Base-by-base conservation (phyloP, 1,140 invertebrate genomes). In the Ditylenchus dipsaci region DNA sequence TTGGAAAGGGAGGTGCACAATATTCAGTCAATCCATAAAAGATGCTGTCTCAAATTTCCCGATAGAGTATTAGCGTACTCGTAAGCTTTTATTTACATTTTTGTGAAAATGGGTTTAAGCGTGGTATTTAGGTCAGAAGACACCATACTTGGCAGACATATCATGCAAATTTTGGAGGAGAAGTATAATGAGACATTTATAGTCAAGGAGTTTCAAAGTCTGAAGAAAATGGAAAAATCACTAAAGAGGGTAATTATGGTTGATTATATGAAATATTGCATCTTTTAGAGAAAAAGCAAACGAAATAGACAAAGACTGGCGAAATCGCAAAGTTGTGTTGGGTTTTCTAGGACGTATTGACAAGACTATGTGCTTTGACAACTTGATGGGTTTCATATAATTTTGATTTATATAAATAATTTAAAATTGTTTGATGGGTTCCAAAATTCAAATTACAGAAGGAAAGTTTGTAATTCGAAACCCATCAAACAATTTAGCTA, bases 1-100 rank as follows among this genome's bases (percentile, higher is more conserved):
- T 33, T 71, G 8, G 42, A 21, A 1, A 30, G 69, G 21, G 59
- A 60, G 19, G 67, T 71, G 43, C 19, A 49, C 3, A 45, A 58
- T 30, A 47, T 70, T 62, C 11, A 11, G 27, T 30, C 38, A 1
- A 71, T 71, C 17, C 38, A 30, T n/a, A 27, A 23, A 45, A 42
- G 45, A 8, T 58, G 29, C 19, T 63, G 56, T 29, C 33, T 38
- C n/a, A 53, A 53, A 53, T 53, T 21, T 62, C n/a, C 9, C 1
- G 33, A 61, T 33, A 30, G 43, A 17, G 1, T 27, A 23, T 17
- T 71, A 21, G 69, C 26, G 19, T 71, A 60, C 58, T 42, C 30
- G 69, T 71, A 60, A 23, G 49, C 15, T 15, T 21, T 15, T 53
- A 21, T 53, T 53, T 17, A 21, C 1, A 53, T 7, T 53, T 53